These are phyloP conservation scores for Hylyphantes graminicola DNA, from an alignment of 1,140 invertebrate genomes.

Conservation along the genomic window DNA sequence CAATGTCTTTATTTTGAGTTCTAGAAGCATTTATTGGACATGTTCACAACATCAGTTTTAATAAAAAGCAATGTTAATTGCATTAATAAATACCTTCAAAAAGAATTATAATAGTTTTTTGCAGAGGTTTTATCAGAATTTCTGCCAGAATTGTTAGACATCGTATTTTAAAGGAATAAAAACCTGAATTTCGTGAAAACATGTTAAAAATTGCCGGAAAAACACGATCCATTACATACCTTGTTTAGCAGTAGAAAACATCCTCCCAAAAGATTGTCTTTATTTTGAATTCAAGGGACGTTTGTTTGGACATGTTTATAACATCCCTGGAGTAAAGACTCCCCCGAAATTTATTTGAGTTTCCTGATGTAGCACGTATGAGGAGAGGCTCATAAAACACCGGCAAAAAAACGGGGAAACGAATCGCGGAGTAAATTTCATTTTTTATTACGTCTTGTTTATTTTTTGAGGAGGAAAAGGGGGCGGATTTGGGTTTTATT, in stretches of 20 bases:
- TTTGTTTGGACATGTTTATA: constrained; percentile 44
- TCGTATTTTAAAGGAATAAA: too few relatives aligned
- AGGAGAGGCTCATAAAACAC: constrained; percentile 48
- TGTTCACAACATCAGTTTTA: constrained; percentile 24
- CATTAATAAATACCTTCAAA: too few relatives aligned
- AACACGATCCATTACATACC: too few relatives aligned
- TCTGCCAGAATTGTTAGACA: too few relatives aligned
- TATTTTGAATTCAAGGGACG: constrained; percentile 27
- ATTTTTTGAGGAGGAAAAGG: neutral
- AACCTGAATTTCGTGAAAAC: too few relatives aligned
- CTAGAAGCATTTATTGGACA: constrained; percentile 30
- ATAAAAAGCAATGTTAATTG: too few relatives aligned
- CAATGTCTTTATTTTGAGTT: neutral
- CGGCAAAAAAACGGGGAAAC: constrained; percentile 25
- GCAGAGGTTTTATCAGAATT: too few relatives aligned
- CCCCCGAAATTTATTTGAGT: constrained; percentile 42
- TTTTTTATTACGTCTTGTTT: constrained; percentile 53
- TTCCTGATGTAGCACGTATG: constrained; percentile 43
- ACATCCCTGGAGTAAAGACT: constrained; percentile 25
- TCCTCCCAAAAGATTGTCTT: too few relatives aligned
- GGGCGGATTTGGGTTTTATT: constrained; percentile 55
- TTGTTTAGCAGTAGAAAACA: too few relatives aligned
- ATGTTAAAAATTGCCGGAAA: too few relatives aligned
- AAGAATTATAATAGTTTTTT: too few relatives aligned
- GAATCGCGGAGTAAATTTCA: constrained; percentile 55